Evolutionary conservation across 2,888 invertebrate species (phyloP).

Genomic region (Stenodema calcarata): DNA sequence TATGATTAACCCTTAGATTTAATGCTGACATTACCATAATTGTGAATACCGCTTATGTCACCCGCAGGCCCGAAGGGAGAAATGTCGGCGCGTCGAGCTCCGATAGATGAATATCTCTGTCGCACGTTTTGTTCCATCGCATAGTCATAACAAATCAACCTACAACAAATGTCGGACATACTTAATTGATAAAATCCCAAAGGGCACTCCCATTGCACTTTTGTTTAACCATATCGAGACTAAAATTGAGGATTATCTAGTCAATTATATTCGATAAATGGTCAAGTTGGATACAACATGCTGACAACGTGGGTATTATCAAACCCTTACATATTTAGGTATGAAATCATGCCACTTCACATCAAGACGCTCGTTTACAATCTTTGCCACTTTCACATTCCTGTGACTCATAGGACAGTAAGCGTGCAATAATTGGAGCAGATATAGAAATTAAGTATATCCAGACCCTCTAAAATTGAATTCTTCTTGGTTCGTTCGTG

Average conservation of each 20-base stretch:
- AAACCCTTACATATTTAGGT: too few relatives aligned
- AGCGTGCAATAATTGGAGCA: too few relatives aligned
- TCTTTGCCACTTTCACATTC: too few relatives aligned
- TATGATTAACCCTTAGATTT: slow-evolving; percentile 22
- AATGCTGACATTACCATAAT: slow-evolving; percentile 19
- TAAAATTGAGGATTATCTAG: not conserved
- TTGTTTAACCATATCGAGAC: not conserved
- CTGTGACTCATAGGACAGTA: too few relatives aligned
- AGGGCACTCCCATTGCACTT: not conserved
- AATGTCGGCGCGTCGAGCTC: not conserved
- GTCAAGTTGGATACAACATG: too few relatives aligned
- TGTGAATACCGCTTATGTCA: slow-evolving; percentile 34
- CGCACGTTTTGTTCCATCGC: not conserved
- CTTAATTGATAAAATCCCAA: not conserved
- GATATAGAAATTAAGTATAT: too few relatives aligned
- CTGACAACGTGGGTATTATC: too few relatives aligned
- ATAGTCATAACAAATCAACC: not conserved
- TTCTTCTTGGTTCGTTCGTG: too few relatives aligned
- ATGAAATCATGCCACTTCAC: too few relatives aligned
- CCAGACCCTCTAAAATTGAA: too few relatives aligned
- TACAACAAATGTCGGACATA: not conserved
- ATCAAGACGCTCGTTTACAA: too few relatives aligned
- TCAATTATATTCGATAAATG: too few relatives aligned
- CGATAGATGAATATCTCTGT: not conserved
- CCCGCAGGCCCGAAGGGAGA: not conserved